Conservation (phyloP, 2,113 vertebrate genomes). For the Pollimyrus isidori region DNA sequence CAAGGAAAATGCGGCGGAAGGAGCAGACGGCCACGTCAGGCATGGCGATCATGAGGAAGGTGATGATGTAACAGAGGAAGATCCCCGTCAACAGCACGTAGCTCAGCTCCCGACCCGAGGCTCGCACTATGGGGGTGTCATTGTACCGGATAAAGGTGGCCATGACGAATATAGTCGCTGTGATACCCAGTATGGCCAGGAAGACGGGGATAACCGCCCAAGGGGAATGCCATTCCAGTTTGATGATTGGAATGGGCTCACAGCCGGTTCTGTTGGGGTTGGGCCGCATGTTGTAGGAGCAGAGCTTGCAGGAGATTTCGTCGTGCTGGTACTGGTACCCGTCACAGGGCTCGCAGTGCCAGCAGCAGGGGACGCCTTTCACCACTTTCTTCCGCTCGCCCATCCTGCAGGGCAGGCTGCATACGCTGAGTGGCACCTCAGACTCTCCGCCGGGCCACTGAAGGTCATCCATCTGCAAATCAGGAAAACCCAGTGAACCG, state of each 20-base stretch:
- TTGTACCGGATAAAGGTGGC: slow-evolving; percentile 67
- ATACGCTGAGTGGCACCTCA: slow-evolving; percentile 65
- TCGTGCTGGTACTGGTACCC: slow-evolving; percentile 72
- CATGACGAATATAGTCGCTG: slow-evolving; percentile 61
- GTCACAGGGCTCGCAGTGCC: slow-evolving; percentile 73
- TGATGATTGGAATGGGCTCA: slow-evolving; percentile 65
- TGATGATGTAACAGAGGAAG: slow-evolving; percentile 66
- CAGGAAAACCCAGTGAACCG: not conserved
- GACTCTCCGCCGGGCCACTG: slow-evolving; percentile 67
- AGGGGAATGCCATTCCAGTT: slow-evolving; percentile 68
- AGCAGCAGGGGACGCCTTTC: slow-evolving; percentile 72
- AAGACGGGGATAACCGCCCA: slow-evolving; percentile 70
- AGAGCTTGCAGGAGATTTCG: slow-evolving; percentile 64
- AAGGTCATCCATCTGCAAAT: slow-evolving; percentile 69
- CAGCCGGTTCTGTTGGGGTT: slow-evolving; percentile 64
- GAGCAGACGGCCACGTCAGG: slow-evolving; percentile 59
- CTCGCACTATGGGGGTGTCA: slow-evolving; percentile 74
- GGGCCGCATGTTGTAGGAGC: slow-evolving; percentile 67
- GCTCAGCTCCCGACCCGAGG: slow-evolving; percentile 73
- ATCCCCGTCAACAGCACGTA: slow-evolving; percentile 66
- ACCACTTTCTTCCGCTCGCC: slow-evolving; percentile 74
- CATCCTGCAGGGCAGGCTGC: slow-evolving; percentile 72
- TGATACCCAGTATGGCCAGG: slow-evolving; percentile 67
- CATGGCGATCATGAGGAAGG: slow-evolving; percentile 67
- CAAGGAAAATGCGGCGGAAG: slow-evolving; percentile 61